These are phyloP conservation scores for Ceyx margarethae DNA, from an alignment of 2,113 vertebrate genomes.

Conservation along the genomic window DNA sequence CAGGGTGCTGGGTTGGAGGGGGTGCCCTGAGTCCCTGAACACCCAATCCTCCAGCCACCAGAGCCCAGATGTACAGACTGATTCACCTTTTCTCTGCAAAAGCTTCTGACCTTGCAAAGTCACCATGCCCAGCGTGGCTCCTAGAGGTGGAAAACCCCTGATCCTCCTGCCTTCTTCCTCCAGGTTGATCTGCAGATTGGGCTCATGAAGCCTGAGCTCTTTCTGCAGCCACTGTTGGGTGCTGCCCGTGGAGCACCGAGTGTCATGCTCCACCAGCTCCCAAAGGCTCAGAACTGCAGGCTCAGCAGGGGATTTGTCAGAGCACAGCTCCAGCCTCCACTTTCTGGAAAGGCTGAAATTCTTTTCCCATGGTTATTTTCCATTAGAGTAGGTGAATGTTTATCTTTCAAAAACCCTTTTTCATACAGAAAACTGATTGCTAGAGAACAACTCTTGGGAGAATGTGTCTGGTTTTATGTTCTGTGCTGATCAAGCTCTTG, in stretches of 20 bases:
- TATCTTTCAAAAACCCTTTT: not conserved
- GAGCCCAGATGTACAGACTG: not conserved
- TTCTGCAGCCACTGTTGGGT: not conserved
- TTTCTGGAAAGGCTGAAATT: not conserved
- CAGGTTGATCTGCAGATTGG: not conserved
- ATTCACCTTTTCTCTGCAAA: not conserved
- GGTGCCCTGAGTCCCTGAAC: not conserved
- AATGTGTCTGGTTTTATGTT: not conserved
- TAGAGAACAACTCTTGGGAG: not conserved
- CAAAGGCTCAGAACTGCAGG: not conserved
- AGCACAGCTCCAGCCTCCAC: not conserved
- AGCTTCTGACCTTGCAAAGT: not conserved
- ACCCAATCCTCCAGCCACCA: not conserved
- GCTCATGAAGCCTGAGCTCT: not conserved
- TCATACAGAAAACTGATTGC: not conserved
- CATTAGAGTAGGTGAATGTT: not conserved
- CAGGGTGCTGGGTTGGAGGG: not conserved
- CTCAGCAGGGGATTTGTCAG: not conserved
- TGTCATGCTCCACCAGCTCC: accelerated
- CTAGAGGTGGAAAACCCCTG: not conserved
- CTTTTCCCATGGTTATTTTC: not conserved
- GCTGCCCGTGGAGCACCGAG: not conserved
- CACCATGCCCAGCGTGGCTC: not conserved
- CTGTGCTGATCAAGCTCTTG: accelerated
- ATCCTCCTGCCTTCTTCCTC: not conserved